Conservation (phyloP, 1,140 invertebrate species). For the Holcopasites calliopsidis region DNA sequence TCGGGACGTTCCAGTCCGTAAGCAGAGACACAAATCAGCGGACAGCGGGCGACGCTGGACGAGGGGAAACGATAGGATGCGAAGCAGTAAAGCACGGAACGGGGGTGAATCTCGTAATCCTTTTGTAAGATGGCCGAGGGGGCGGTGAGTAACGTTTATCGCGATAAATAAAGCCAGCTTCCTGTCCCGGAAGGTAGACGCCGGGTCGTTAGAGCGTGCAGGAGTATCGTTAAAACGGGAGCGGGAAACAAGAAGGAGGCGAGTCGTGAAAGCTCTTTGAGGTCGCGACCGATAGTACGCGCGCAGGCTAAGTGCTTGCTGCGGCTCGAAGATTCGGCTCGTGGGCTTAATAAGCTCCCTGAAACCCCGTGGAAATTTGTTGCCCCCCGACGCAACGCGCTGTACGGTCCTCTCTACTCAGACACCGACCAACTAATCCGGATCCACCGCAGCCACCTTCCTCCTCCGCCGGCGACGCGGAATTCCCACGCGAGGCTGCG, state of each 20-base stretch:
- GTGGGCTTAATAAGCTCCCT: conserved; percentile 66
- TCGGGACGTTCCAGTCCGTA: no score
- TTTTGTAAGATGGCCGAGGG: conserved; percentile 27
- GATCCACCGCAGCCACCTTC: conserved; percentile 10
- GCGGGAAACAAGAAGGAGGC: conserved; percentile 14
- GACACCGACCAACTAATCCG: conserved; percentile 28
- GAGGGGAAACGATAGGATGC: not conserved
- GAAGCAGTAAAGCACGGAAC: not conserved
- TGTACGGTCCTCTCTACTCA: not conserved
- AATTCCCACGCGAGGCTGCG: conserved; percentile 23
- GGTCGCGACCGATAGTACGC: conserved; percentile 40
- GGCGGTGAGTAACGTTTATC: conserved; percentile 32
- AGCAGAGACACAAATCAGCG: not conserved
- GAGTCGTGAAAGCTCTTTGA: conserved; percentile 54
- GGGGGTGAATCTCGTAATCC: conserved; percentile 21
- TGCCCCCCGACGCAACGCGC: conserved; percentile 35
- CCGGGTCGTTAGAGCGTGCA: conserved; percentile 17
- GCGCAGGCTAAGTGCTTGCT: conserved; percentile 40
- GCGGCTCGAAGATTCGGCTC: conserved; percentile 43
- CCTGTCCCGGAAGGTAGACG: not conserved
- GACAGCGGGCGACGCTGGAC: not conserved
- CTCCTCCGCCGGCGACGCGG: conserved; percentile 2
- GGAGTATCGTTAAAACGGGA: conserved; percentile 14
- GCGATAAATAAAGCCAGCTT: conserved; percentile 39
- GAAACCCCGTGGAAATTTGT: conserved; percentile 71